These are phyloP conservation scores for Falcunculus frontatus DNA, from an alignment of 2,113 vertebrate genomes.

Conservation along the genomic window DNA sequence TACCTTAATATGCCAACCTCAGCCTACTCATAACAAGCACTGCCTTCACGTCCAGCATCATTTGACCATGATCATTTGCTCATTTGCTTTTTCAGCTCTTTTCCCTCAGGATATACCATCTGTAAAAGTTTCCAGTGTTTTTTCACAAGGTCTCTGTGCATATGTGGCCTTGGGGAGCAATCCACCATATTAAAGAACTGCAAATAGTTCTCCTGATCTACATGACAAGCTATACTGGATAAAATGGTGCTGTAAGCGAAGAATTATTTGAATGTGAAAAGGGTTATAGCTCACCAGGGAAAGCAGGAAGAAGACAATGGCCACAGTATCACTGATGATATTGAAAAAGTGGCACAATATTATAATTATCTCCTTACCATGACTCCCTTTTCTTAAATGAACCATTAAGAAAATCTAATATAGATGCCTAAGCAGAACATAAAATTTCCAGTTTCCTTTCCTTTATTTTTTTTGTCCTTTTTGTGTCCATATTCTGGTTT, in stretches of 20 bases:
- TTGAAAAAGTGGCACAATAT: background rate
- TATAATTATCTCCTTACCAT: background rate
- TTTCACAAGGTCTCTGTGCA: background rate
- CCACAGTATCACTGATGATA: background rate
- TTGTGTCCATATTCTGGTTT: background rate
- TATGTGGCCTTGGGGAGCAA: background rate
- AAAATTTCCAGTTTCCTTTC: background rate
- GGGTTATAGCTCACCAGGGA: background rate
- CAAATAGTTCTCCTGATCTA: slow-evolving; percentile 6
- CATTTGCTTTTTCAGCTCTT: background rate
- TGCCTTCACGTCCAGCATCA: background rate
- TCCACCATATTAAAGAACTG: background rate
- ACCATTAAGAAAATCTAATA: background rate
- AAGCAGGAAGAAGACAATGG: background rate
- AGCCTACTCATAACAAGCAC: background rate
- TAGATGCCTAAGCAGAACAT: background rate
- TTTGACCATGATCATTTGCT: background rate
- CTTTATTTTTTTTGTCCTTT: background rate
- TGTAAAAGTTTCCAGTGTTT: background rate
- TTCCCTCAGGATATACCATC: background rate
- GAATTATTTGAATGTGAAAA: background rate
- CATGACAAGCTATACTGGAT: background rate
- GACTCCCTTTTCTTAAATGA: background rate
- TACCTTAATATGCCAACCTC: background rate
- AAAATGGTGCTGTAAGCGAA: background rate